Percentiles rank a stretch among this genome's conserved stretches.
phyloP scores from a whole-genome alignment of 2,888 invertebrate species.

The Platerodrilus igneus region DNA sequence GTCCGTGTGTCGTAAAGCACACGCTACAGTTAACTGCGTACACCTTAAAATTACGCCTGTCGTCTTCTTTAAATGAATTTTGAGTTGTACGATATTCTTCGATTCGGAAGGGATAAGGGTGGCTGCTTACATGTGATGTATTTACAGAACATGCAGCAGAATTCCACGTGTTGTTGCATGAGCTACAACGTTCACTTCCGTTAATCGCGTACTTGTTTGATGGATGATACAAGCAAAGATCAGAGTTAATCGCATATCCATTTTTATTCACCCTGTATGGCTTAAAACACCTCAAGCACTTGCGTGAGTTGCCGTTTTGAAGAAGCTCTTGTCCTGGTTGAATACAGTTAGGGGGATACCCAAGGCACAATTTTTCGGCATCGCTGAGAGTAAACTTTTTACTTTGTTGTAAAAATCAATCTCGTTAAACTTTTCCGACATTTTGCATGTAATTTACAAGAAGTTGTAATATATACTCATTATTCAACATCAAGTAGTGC shows the following conservation, averaged over 20 bases:
- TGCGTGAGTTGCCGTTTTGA: no score
- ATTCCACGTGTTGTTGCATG: constrained; percentile 47
- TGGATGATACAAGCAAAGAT: constrained; percentile 92
- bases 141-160: constrained; percentile 43
- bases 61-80: constrained; percentile 45
- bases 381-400: no score
- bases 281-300: constrained; percentile 80
- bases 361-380: no score
- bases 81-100: constrained; percentile 45
- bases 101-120: constrained; percentile 26
- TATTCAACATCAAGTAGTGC: no score
- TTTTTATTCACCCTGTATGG: constrained; percentile 72
- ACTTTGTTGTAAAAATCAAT: no score
- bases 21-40: constrained; percentile 98
- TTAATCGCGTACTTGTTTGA: constrained; percentile 72
- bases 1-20: constrained; percentile 90
- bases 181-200: constrained; percentile 56
- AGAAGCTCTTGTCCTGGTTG: no score
- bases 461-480: no score
- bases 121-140: constrained; percentile 38
- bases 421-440: no score
- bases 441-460: no score
- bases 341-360: no score
- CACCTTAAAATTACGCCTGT: constrained; percentile 64
- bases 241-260: constrained; percentile 65